phyloP scores from a whole-genome alignment of 2,113 vertebrate genomes.

The Lepisosteus osseus region DNA sequence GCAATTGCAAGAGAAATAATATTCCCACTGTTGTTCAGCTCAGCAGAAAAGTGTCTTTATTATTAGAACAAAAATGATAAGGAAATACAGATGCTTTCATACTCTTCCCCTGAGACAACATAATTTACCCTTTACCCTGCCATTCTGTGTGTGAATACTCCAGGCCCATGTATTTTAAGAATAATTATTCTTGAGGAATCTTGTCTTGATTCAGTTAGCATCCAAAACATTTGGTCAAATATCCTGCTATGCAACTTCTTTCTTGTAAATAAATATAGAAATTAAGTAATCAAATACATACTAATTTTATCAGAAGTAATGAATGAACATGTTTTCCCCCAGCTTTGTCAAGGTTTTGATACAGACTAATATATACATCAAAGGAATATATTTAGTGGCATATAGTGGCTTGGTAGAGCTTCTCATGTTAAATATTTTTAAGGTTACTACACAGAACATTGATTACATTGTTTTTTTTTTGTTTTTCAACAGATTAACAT shows the following conservation, averaged over 20 bases:
- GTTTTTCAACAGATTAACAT: too few relatives aligned
- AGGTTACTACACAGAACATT: too few relatives aligned
- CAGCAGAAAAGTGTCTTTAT: neutral
- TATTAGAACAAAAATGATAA: constrained; percentile 20
- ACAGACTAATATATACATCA: too few relatives aligned
- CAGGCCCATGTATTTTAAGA: neutral
- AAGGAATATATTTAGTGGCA: too few relatives aligned
- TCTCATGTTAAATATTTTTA: too few relatives aligned
- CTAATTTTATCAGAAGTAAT: too few relatives aligned
- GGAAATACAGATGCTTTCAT: constrained; percentile 24
- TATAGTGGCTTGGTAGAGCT: too few relatives aligned
- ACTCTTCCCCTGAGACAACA: constrained; percentile 15
- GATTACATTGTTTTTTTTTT: too few relatives aligned
- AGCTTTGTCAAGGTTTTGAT: too few relatives aligned
- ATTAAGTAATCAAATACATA: too few relatives aligned
- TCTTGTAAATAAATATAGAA: too few relatives aligned
- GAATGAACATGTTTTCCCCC: too few relatives aligned
- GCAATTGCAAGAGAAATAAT: neutral
- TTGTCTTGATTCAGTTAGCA: neutral
- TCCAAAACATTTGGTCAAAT: neutral
- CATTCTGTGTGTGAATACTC: neutral
- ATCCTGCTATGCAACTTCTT: neutral
- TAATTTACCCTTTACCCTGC: neutral
- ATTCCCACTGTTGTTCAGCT: neutral
- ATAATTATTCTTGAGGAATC: neutral